Percentiles rank a stretch among this genome's conserved stretches.
Conservation (phyloP, 2,888 invertebrate genomes). For the Stenoptilia bipunctidactyla region DNA sequence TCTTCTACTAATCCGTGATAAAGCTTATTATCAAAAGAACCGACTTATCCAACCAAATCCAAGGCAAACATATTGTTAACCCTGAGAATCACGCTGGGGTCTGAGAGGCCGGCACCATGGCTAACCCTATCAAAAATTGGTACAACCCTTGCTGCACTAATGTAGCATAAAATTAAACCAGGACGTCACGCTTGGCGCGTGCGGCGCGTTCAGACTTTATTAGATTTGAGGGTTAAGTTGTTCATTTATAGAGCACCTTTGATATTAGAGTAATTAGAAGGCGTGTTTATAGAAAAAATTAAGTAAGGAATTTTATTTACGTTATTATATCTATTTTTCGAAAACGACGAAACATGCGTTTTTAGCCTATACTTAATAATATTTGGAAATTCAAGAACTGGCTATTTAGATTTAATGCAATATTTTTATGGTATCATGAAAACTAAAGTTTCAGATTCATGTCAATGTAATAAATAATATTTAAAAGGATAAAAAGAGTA, state of each 20-base stretch:
- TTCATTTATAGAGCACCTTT: neutral
- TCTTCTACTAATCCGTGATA: conserved; percentile 1
- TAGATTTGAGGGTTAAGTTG: neutral
- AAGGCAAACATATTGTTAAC: conserved; percentile 41
- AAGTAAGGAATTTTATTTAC: too few relatives aligned
- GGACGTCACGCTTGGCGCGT: conserved; percentile 50
- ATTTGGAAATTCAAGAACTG: too few relatives aligned
- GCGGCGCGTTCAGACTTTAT: conserved; percentile 22
- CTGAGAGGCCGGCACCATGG: conserved; percentile 46
- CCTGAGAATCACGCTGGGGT: conserved; percentile 28
- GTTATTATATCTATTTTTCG: too few relatives aligned
- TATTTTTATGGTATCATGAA: too few relatives aligned
- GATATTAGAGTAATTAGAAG: too few relatives aligned
- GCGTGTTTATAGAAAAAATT: too few relatives aligned
- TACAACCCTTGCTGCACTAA: conserved; percentile 51
- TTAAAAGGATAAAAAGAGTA: too few relatives aligned
- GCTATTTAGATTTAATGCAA: too few relatives aligned
- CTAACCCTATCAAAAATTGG: conserved; percentile 66
- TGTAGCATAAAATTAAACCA: conserved; percentile 70
- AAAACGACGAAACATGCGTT: too few relatives aligned
- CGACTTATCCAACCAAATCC: conserved; percentile 33
- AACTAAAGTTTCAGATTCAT: too few relatives aligned
- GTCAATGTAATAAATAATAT: too few relatives aligned
- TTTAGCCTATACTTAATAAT: too few relatives aligned
- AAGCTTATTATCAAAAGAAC: conserved; percentile 24